Conservation (phyloP, 2,797 vertebrate species). For the Coregonus ussuriensis region DNA sequence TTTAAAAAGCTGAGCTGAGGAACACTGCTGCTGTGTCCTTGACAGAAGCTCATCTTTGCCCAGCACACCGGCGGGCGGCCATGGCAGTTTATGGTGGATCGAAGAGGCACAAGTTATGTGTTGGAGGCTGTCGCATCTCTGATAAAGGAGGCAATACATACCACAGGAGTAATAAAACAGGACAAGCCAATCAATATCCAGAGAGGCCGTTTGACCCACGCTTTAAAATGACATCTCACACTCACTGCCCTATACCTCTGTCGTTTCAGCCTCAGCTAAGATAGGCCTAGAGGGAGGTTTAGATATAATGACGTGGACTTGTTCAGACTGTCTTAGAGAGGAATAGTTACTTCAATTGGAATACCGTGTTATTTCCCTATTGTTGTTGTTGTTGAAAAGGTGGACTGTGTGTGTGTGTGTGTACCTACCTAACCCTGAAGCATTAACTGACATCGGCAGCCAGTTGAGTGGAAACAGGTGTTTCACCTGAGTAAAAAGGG, state of each 20-base stretch:
- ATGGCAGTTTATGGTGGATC: slow-evolving; percentile 65
- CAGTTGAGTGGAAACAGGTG: slow-evolving; percentile 58
- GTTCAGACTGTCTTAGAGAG: background rate
- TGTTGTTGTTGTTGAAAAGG: background rate
- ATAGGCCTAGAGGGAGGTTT: slow-evolving; percentile 5
- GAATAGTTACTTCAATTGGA: background rate
- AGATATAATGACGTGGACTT: background rate
- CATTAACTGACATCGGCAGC: slow-evolving; percentile 47
- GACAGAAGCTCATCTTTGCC: slow-evolving; percentile 51
- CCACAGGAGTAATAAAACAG: slow-evolving; percentile 65
- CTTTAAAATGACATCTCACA: slow-evolving; percentile 68
- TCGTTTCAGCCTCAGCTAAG: slow-evolving; percentile 33
- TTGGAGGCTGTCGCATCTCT: slow-evolving; percentile 65
- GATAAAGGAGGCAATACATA: slow-evolving; percentile 72
- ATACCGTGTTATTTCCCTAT: background rate
- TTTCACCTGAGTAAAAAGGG: slow-evolving; percentile 62
- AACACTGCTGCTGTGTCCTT: slow-evolving; percentile 47
- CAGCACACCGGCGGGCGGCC: slow-evolving; percentile 6
- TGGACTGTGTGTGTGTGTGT: slow-evolving; percentile 6
- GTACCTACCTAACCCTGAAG: slow-evolving; percentile 13
- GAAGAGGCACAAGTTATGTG: slow-evolving; percentile 70
- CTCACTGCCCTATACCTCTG: slow-evolving; percentile 30
- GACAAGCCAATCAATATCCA: slow-evolving; percentile 74
- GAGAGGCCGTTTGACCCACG: slow-evolving; percentile 65
- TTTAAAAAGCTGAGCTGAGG: slow-evolving; percentile 29